Percentiles rank a stretch among this genome's conserved stretches.
Evolutionary conservation across 2,888 invertebrate genomes (phyloP).

Genomic region (Geotrupes spiniger): DNA sequence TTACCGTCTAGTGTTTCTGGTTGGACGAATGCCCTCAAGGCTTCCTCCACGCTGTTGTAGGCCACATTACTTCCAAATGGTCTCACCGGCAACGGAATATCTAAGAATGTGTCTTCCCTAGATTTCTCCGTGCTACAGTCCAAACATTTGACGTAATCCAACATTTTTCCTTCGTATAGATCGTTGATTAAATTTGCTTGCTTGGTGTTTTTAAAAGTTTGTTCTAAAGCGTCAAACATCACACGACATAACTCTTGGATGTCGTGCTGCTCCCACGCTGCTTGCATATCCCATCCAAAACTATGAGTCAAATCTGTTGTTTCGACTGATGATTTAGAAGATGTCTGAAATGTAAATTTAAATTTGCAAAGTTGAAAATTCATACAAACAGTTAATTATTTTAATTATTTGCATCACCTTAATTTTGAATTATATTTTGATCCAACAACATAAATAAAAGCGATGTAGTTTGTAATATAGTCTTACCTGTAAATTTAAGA

Average conservation of each 20-base stretch:
- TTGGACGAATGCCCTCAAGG: conserved; percentile 77
- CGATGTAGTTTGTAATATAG: no score
- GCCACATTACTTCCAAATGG: conserved; percentile 76
- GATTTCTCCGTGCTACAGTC: conserved; percentile 82
- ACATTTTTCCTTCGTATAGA: conserved; percentile 73
- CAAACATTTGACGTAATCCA: conserved; percentile 86
- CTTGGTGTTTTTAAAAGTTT: conserved; percentile 77
- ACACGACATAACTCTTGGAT: conserved; percentile 87
- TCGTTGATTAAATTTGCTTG: conserved; percentile 79
- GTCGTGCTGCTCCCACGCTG: conserved; percentile 91
- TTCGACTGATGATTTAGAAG: conserved; percentile 73
- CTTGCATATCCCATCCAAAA: conserved; percentile 87
- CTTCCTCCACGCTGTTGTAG: conserved; percentile 79
- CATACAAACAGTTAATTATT: no score
- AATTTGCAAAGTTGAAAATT: background rate
- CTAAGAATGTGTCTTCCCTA: conserved; percentile 77
- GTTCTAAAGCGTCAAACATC: conserved; percentile 87
- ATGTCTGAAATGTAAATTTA: conserved; percentile 63
- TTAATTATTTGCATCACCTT: no score
- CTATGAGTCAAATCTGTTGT: conserved; percentile 84
- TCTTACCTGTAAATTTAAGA: conserved; percentile 74
- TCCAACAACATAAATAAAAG: no score
- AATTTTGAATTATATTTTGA: no score
- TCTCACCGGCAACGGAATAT: conserved; percentile 81
- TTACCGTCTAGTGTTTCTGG: conserved; percentile 79